These are phyloP conservation scores for Bimastos eiseni DNA, from an alignment of 2,888 invertebrate species.

Conservation along the genomic window DNA sequence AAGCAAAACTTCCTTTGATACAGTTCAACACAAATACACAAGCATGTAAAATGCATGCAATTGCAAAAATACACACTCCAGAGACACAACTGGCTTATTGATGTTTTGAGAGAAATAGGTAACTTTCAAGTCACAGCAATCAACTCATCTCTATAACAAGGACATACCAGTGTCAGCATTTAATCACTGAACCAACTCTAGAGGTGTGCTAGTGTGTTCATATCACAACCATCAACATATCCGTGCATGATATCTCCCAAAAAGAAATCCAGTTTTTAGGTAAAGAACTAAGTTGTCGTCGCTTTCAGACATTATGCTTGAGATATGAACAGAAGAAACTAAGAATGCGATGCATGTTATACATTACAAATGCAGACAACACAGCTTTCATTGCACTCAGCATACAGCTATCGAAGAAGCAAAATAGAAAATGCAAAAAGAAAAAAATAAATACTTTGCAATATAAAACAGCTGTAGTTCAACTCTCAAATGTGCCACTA, in stretches of 20 bases:
- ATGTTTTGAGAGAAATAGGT: background rate
- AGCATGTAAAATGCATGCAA: background rate
- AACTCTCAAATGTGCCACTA: background rate
- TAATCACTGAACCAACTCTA: background rate
- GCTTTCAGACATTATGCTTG: conserved; percentile 5
- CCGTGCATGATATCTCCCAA: background rate
- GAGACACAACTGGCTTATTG: background rate
- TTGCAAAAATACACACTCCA: background rate
- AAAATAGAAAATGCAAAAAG: conserved; percentile 4
- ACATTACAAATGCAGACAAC: background rate
- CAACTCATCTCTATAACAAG: no score
- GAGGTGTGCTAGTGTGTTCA: background rate
- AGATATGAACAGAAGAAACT: background rate
- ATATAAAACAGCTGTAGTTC: background rate
- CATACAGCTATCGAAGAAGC: background rate
- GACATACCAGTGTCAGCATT: background rate
- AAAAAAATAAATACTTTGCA: conserved; percentile 9
- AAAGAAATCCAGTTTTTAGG: background rate
- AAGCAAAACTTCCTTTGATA: background rate
- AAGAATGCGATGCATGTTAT: background rate
- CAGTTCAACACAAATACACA: background rate
- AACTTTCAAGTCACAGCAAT: no score
- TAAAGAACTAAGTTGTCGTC: background rate
- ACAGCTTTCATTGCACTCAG: background rate
- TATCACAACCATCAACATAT: background rate